Evolutionary conservation across 2,888 invertebrate genomes (phyloP), one percentile per base, ranked within the genome.

Genomic region (Luffia ferchaultella): DNA sequence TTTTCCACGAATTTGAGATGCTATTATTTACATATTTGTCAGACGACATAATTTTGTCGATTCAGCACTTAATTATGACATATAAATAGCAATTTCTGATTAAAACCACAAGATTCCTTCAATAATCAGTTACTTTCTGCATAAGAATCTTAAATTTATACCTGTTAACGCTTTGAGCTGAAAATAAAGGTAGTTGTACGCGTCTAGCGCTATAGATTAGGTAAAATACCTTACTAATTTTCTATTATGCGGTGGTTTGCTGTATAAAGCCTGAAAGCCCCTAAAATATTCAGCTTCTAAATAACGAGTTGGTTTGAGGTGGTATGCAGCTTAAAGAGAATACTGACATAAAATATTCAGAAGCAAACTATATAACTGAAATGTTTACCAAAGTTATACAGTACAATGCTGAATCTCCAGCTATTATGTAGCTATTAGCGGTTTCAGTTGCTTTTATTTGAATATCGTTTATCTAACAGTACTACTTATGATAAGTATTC

Each of bases 381-480:
- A 30, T 7, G 12, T 41, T 48, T 40, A 18, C 40, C 40, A 41
- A 48, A 41, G 41, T 48, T 48, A 48, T 48, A 48, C 41, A 48
- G 48, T 19, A 48, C 40, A 48, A 48, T 48, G 47, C 47, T 30
- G 40, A 47, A 47, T 30, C 40, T 47, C 30, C 47, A 47, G 30
- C n/a, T n/a, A n/a, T n/a, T n/a, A n/a, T n/a, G n/a, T n/a, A n/a
- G n/a, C n/a, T n/a, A n/a, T 40, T 40, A 47, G 40, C 40, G 20
- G 47, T 47, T 30, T 47, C 30, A 47, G 40, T 47, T 47, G 40
- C 40, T 47, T 47, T 47, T 47, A 47, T 47, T 47, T 47, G 47
- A 47, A 47, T 47, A 47, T 47, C 40, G 40, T 40, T 48, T 48
- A 18, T 48, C 41, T 48, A 48, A 41, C 42, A 48, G 42, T 48